These are phyloP conservation scores for Chrysolina oricalcia DNA, from an alignment of 2,888 invertebrate species.

Conservation along the genomic window DNA sequence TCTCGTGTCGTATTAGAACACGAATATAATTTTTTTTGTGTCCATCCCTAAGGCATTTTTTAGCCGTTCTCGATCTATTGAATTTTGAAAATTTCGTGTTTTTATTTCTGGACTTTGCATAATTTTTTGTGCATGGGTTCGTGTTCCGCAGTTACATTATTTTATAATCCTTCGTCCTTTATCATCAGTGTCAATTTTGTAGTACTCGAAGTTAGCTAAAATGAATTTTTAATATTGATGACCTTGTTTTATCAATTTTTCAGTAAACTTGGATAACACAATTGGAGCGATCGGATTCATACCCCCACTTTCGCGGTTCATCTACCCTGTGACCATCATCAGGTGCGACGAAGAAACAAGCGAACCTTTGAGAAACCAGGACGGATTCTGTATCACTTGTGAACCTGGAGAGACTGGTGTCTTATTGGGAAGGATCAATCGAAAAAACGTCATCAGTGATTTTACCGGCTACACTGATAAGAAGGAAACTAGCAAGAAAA, in stretches of 20 bases:
- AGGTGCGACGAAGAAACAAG: constrained; percentile 81
- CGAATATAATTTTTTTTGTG: no score
- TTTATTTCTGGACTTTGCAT: no score
- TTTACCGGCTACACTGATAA: constrained; percentile 83
- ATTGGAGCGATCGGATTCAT: constrained; percentile 95
- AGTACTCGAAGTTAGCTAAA: no score
- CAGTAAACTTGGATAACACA: constrained; percentile 92
- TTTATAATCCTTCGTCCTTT: no score
- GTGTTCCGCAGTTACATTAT: no score
- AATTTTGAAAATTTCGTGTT: no score
- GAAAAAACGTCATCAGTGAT: constrained; percentile 73
- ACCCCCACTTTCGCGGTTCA: constrained; percentile 75
- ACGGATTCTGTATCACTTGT: constrained; percentile 86
- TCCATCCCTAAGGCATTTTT: no score
- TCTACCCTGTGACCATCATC: constrained; percentile 82
- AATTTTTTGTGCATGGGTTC: no score
- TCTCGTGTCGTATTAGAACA: no score
- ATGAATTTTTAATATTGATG: no score
- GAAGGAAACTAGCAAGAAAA: constrained; percentile 82
- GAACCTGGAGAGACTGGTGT: constrained; percentile 90
- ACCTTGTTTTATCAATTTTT: constrained; percentile 60
- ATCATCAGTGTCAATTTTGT: no score
- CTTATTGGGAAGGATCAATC: constrained; percentile 83
- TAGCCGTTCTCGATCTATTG: no score
- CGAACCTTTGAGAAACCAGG: constrained; percentile 80